Percentiles rank a stretch among this genome's conserved stretches.
These are phyloP conservation scores for Bicyclus anynana DNA, from an alignment of 1,140 invertebrate species.

Conservation along the genomic window DNA sequence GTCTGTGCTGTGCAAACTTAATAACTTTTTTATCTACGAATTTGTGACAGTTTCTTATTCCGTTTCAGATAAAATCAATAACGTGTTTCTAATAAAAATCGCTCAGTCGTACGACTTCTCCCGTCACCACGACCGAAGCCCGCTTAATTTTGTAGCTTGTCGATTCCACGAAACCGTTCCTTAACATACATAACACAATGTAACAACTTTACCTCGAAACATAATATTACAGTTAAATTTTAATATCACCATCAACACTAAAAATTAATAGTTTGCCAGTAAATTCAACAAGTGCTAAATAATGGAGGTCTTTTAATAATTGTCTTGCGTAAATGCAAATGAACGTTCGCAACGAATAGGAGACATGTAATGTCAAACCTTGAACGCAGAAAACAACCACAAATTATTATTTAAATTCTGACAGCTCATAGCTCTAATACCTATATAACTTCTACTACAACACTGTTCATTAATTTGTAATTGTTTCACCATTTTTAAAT, in stretches of 20 bases:
- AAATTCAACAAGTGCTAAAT: constrained; percentile 21
- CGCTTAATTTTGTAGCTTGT: neutral
- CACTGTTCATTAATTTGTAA: neutral
- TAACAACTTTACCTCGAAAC: neutral
- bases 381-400: constrained; percentile 10
- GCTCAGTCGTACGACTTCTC: too few species aligned
- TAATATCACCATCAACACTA: constrained; percentile 18
- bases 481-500: neutral
- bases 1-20: too few species aligned
- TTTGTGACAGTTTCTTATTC: too few species aligned
- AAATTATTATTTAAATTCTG: constrained; percentile 11
- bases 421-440: neutral
- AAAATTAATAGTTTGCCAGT: constrained; percentile 20
- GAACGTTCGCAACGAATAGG: constrained; percentile 2
- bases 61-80: too few species aligned
- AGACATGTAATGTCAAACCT: constrained; percentile 12
- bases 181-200: constrained; percentile 1
- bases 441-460: neutral
- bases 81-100: too few species aligned
- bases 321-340: constrained; percentile 23
- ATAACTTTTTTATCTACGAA: too few species aligned
- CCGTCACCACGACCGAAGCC: too few species aligned
- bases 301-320: constrained; percentile 24
- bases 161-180: neutral
- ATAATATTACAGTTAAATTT: constrained; percentile 14